phyloP scores from a whole-genome alignment of 2,888 invertebrate species.

The Caenorhabditis becei region DNA sequence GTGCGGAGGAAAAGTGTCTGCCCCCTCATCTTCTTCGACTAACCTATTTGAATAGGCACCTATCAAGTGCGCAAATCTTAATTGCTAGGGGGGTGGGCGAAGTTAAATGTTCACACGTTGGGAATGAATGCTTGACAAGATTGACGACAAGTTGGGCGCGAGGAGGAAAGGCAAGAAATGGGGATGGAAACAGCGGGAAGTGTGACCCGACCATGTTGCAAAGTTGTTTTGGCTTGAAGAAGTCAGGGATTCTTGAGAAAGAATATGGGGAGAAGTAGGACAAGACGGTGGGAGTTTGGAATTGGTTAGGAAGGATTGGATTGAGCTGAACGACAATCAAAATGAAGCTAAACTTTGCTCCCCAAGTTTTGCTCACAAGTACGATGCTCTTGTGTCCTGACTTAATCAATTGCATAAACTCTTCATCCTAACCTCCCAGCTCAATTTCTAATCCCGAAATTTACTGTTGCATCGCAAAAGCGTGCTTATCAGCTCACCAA shows the following conservation, averaged over 20 bases:
- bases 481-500: too few species aligned
- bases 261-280: background rate
- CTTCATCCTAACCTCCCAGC: too few species aligned
- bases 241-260: background rate
- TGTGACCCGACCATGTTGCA: slow-evolving; percentile 28
- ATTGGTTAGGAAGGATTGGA: too few species aligned
- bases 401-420: too few species aligned
- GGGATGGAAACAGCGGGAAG: slow-evolving; percentile 37
- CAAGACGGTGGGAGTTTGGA: too few species aligned
- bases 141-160: slow-evolving; percentile 34
- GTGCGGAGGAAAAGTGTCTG: slow-evolving; percentile 8
- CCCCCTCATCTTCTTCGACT: background rate
- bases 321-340: too few species aligned
- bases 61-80: slow-evolving; percentile 59
- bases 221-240: background rate
- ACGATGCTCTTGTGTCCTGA: too few species aligned
- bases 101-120: slow-evolving; percentile 51
- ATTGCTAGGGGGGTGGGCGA: slow-evolving; percentile 34
- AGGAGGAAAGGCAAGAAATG: background rate
- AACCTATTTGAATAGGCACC: slow-evolving; percentile 56
- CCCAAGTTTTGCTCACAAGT: too few species aligned
- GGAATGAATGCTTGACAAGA: slow-evolving; percentile 22
- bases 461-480: too few species aligned
- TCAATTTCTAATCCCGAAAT: too few species aligned
- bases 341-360: too few species aligned